Conservation (phyloP, 2,797 vertebrate species). For the Spinibarbus caldwelli region DNA sequence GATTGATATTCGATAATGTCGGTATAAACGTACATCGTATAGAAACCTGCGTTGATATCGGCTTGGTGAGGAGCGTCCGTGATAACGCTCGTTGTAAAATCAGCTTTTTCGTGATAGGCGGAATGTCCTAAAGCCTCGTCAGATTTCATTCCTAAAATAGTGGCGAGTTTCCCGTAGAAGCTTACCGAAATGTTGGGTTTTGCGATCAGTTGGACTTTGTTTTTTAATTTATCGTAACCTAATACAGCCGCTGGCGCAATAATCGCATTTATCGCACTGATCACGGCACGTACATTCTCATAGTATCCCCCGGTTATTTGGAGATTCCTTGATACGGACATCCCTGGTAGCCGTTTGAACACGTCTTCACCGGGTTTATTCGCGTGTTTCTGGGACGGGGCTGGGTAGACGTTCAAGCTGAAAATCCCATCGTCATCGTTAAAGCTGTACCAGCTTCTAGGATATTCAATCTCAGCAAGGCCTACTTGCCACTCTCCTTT, state of each 20-base stretch:
- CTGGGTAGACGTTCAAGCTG: no score
- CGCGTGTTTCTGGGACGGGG: background rate
- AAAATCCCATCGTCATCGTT: background rate
- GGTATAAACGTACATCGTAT: background rate
- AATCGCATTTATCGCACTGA: background rate
- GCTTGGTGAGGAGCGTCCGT: background rate
- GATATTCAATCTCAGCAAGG: no score
- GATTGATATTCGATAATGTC: background rate
- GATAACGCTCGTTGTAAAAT: background rate
- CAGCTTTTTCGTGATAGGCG: background rate
- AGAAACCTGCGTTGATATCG: background rate
- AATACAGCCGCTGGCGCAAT: accelerated
- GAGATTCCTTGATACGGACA: background rate
- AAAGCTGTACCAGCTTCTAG: no score
- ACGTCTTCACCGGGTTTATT: no score
- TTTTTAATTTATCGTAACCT: background rate
- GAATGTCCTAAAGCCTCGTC: background rate
- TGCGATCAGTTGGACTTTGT: background rate
- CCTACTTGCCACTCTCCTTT: no score
- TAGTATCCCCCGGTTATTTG: background rate
- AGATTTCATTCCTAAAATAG: background rate
- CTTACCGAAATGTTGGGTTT: background rate
- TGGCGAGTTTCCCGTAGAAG: background rate
- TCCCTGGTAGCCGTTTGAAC: background rate
- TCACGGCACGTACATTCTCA: background rate